Percentiles rank a stretch among this genome's conserved stretches.
Conservation (phyloP, 2,113 vertebrate genomes). For the Hippocampus abdominalis region DNA sequence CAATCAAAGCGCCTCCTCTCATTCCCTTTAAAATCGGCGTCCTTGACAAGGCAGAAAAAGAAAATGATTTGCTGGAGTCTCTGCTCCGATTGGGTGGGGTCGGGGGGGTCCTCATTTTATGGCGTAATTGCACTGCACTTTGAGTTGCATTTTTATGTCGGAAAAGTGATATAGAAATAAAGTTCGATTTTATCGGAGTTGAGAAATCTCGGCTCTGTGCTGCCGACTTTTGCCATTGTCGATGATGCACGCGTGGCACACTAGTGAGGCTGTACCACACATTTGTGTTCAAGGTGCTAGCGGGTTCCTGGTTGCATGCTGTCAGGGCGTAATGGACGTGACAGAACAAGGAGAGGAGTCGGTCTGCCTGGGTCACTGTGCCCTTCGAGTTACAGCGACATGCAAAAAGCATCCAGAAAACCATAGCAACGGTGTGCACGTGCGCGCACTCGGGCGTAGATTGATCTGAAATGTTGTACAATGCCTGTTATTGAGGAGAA, state of each 20-base stretch:
- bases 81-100: too few species aligned
- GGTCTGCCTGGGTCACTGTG: constrained; percentile 49
- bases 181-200: too few species aligned
- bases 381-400: constrained; percentile 58
- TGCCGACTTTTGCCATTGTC: constrained; percentile 12
- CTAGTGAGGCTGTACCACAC: constrained; percentile 16
- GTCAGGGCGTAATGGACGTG: constrained; percentile 57
- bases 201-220: too few species aligned
- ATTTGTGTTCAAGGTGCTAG: constrained; percentile 29
- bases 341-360: constrained; percentile 54
- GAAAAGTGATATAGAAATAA: too few species aligned
- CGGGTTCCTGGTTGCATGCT: constrained; percentile 39
- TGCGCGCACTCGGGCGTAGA: constrained; percentile 6
- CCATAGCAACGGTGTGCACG: constrained; percentile 50
- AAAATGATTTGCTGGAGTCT: too few species aligned
- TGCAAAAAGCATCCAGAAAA: constrained; percentile 55
- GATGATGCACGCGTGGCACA: constrained; percentile 3
- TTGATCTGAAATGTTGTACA: constrained; percentile 49
- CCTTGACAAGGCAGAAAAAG: too few species aligned
- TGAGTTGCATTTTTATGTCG: too few species aligned
- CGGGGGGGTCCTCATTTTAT: too few species aligned
- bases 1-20: too few species aligned
- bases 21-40: too few species aligned
- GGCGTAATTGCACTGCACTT: too few species aligned
- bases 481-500: constrained; percentile 61